phyloP scores from a whole-genome alignment of 2,888 invertebrate genomes.

The Diarsia rubi region DNA sequence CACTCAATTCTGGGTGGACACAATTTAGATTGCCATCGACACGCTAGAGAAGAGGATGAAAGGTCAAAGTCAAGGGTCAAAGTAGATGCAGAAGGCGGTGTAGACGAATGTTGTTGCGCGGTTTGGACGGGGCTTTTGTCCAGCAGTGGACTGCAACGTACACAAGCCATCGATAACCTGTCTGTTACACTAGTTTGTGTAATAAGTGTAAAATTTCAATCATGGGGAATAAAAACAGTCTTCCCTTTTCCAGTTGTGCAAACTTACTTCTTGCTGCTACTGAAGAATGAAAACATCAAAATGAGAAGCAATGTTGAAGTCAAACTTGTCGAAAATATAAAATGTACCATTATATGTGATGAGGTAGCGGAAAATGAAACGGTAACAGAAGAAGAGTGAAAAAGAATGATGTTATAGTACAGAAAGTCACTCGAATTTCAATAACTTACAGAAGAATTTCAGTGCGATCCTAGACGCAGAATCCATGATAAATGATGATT shows the following conservation, averaged over 20 bases:
- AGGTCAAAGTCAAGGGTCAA: too few relatives aligned
- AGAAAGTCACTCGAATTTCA: neutral
- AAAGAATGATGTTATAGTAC: neutral
- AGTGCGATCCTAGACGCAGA: too few relatives aligned
- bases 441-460: neutral
- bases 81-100: neutral
- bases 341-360: slow-evolving; percentile 28
- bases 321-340: slow-evolving; percentile 43
- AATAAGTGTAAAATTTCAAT: neutral
- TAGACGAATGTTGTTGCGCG: neutral
- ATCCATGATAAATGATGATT: neutral
- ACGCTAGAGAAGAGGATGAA: too few relatives aligned
- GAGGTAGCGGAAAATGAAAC: neutral
- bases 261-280: slow-evolving; percentile 59
- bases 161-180: neutral
- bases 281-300: slow-evolving; percentile 59
- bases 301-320: slow-evolving; percentile 33
- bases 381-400: slow-evolving; percentile 34
- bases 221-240: too few relatives aligned
- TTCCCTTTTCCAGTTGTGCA: slow-evolving; percentile 53
- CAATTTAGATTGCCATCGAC: too few relatives aligned
- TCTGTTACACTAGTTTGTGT: too few relatives aligned
- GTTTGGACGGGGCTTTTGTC: too few relatives aligned
- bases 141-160: neutral
- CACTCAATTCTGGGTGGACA: too few relatives aligned